Conservation (phyloP, 2,797 vertebrate species). For the Clangula hyemalis region DNA sequence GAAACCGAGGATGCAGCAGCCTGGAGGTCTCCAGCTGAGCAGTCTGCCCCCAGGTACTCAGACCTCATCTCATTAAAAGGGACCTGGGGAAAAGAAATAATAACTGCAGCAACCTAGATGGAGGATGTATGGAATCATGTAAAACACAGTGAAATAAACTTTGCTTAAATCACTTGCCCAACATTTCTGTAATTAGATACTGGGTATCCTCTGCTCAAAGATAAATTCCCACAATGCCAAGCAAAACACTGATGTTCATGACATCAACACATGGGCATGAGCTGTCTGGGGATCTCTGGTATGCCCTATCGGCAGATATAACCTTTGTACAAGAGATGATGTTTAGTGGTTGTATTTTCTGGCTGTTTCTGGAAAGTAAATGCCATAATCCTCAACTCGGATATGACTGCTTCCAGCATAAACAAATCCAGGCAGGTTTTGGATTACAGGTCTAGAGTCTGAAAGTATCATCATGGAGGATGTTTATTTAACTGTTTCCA, state of each 20-base stretch:
- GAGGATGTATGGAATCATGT: not conserved
- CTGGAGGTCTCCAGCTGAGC: not conserved
- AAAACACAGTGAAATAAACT: not conserved
- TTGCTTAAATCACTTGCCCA: not conserved
- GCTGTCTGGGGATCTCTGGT: not conserved
- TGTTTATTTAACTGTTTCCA: constrained; percentile 41
- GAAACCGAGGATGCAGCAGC: accelerated
- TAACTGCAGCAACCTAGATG: not conserved
- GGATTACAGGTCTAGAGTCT: not conserved
- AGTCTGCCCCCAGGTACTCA: not conserved
- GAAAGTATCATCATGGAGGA: constrained; percentile 48
- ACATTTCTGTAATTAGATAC: not conserved
- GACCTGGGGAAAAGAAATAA: not conserved
- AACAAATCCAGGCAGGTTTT: constrained; percentile 46
- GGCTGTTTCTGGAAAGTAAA: constrained; percentile 52
- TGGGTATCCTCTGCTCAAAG: not conserved
- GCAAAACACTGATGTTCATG: not conserved
- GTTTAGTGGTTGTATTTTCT: constrained; percentile 6
- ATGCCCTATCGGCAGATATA: not conserved
- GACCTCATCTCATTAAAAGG: not conserved
- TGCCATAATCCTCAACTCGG: constrained; percentile 28
- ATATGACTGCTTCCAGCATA: constrained; percentile 59
- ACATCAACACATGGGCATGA: not conserved
- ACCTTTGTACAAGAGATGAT: not conserved
- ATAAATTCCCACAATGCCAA: not conserved